Base-by-base conservation (phyloP, 23 tunicate species). In the Ascidia mentula region DNA sequence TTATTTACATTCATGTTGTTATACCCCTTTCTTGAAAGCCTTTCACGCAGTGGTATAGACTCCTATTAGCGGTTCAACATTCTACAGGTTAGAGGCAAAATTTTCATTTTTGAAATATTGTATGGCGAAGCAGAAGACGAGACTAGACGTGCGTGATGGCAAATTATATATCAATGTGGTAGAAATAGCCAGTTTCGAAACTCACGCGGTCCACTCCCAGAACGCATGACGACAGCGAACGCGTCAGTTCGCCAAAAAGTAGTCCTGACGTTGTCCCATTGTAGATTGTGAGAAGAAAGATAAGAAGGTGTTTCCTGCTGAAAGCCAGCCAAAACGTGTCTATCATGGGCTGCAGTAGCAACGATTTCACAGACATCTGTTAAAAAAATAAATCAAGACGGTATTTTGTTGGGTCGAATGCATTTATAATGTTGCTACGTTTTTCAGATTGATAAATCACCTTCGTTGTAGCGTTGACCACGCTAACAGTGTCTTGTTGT, bases 201-300 rank as follows among this genome's bases (percentile, higher is more conserved):
- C 65, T 53, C 65, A 53, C 65, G 65, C 24, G 65, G 24, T 85
- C 89, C 12, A 85, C 34, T n/a, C 89, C 89, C 0, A 85, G 72
- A 9, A 78, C 31, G 34, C 89, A 85, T 12, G 89, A 85, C 1
- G 78, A 72, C 31, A 61, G 78, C 0, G 78, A 40, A 0, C 89
- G 72, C 0, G 89, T 85, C 42, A 85, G 31, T 65, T 85, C 89
- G 22, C 83, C 78, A 31, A 69, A 33, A 28, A 79, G n/a, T 45
- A 74, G 71, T 32, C 83, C 82, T 22, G 45, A 60, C 26, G 38
- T 7, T 26, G 79, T 38, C 1, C 89, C 89, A 69, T 70, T 72
- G 78, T 85, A 85, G 8, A 85, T 42, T 0, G 89, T 76, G 1
- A 85, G 72, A 33, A 85, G 42, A 4, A 85, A 32, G 7, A 85